These are phyloP conservation scores for Apogon talboti DNA, from an alignment of 2,797 vertebrate species.

Conservation along the genomic window DNA sequence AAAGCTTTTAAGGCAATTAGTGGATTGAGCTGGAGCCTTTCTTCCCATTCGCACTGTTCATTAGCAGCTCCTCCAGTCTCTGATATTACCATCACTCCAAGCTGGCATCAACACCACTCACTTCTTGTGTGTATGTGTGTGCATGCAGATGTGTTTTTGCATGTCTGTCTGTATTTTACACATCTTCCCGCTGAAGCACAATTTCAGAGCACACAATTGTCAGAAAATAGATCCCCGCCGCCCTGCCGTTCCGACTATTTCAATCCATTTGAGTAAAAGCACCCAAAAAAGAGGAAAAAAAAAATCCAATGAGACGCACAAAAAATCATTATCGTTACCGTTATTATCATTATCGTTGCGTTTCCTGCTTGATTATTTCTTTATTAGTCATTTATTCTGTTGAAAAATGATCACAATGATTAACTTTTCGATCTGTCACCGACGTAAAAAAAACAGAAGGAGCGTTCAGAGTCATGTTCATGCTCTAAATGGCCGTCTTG, in stretches of 20 bases:
- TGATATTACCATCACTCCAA: conserved; percentile 84
- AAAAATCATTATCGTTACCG: conserved; percentile 49
- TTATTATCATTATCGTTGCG: conserved; percentile 48
- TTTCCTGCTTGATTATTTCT: conserved; percentile 61
- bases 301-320: conserved; percentile 55
- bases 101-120: conserved; percentile 78
- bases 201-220: conserved; percentile 73
- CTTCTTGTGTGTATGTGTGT: conserved; percentile 36
- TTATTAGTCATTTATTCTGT: conserved; percentile 54
- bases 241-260: conserved; percentile 66
- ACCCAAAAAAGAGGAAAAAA: conserved; percentile 40
- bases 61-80: conserved; percentile 85
- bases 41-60: conserved; percentile 85
- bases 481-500: conserved; percentile 10
- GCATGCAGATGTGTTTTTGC: conserved; percentile 31
- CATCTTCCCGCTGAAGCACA: conserved; percentile 55
- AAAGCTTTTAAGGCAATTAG: conserved; percentile 88
- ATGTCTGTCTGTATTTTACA: conserved; percentile 63
- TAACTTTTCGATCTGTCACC: conserved; percentile 42
- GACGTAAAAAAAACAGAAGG: conserved; percentile 4
- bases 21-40: conserved; percentile 84
- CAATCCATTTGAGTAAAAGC: conserved; percentile 74
- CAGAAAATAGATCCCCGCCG: conserved; percentile 70
- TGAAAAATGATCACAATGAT: conserved; percentile 51
- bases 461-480: conserved; percentile 5